Conservation (phyloP, 2,888 invertebrate species). For the Caenorhabditis sp. region DNA sequence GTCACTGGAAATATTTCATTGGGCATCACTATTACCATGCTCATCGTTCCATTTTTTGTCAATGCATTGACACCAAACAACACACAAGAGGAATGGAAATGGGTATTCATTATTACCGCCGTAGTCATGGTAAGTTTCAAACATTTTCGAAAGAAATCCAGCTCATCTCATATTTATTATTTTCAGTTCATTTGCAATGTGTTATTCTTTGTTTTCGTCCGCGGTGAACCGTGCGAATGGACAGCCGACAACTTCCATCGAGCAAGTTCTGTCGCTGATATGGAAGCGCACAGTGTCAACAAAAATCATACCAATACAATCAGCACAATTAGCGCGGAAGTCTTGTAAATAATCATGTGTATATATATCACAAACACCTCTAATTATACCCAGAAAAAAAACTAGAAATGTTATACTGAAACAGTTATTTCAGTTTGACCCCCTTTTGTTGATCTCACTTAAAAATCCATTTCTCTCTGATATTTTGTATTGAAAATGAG, state of each 20-base stretch:
- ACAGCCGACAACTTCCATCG: conserved; percentile 45
- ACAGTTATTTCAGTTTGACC: conserved; percentile 20
- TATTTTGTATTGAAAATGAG: neutral
- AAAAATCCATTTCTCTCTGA: neutral
- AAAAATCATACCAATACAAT: conserved; percentile 9
- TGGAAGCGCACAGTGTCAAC: conserved; percentile 6
- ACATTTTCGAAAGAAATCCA: no score
- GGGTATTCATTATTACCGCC: conserved; percentile 54
- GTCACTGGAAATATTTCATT: conserved; percentile 69
- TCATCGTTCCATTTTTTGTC: conserved; percentile 63
- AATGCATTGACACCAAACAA: conserved; percentile 58
- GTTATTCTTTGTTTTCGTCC: conserved; percentile 58
- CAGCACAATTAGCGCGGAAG: conserved; percentile 23
- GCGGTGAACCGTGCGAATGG: conserved; percentile 62
- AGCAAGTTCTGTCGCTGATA: conserved; percentile 31
- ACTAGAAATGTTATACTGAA: conserved; percentile 19
- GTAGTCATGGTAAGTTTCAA: no score
- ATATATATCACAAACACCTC: no score
- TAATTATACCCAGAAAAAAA: conserved; percentile 14
- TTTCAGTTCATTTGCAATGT: conserved; percentile 55
- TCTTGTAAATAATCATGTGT: conserved; percentile 15
- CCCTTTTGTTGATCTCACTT: conserved; percentile 1
- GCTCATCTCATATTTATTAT: no score
- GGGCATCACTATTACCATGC: conserved; percentile 65
- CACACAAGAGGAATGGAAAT: conserved; percentile 63